Evolutionary conservation across 2,888 invertebrate species (phyloP).

Genomic region (Conus canariensis): DNA sequence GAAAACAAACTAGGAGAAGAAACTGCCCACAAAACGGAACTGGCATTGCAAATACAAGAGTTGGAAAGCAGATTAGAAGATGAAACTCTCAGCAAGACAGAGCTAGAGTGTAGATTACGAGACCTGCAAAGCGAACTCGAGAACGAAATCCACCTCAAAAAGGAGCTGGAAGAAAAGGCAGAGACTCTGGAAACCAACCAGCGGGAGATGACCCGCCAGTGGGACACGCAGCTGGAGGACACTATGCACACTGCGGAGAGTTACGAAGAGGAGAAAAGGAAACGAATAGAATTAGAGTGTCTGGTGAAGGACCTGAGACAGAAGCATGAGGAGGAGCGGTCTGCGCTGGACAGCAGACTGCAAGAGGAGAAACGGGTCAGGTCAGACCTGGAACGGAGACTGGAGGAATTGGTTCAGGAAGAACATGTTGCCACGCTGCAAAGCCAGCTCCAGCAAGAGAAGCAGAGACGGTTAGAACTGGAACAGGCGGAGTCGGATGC

Average conservation of each 20-base stretch:
- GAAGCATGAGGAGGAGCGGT: constrained; percentile 42
- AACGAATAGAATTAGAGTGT: constrained; percentile 63
- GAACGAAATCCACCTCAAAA: background rate
- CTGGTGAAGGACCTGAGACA: constrained; percentile 52
- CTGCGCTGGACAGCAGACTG: background rate
- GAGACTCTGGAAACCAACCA: background rate
- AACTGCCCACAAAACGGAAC: background rate
- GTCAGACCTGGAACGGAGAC: background rate
- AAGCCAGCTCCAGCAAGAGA: background rate
- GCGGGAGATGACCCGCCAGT: background rate
- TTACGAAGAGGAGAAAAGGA: constrained; percentile 65
- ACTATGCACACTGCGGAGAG: constrained; percentile 40
- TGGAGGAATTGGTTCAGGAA: background rate
- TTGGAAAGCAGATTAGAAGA: background rate
- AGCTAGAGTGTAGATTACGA: background rate
- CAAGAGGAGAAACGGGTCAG: background rate
- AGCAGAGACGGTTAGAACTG: background rate
- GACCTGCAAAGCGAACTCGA: background rate
- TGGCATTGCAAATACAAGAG: background rate
- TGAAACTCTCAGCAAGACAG: background rate
- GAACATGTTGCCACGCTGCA: background rate
- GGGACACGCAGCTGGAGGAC: constrained; percentile 18
- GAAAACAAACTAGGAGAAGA: constrained; percentile 31
- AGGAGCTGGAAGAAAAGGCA: background rate
- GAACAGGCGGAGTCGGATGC: background rate